Conservation (phyloP, 2,888 invertebrate species). For the Rhabditoides inermis region DNA sequence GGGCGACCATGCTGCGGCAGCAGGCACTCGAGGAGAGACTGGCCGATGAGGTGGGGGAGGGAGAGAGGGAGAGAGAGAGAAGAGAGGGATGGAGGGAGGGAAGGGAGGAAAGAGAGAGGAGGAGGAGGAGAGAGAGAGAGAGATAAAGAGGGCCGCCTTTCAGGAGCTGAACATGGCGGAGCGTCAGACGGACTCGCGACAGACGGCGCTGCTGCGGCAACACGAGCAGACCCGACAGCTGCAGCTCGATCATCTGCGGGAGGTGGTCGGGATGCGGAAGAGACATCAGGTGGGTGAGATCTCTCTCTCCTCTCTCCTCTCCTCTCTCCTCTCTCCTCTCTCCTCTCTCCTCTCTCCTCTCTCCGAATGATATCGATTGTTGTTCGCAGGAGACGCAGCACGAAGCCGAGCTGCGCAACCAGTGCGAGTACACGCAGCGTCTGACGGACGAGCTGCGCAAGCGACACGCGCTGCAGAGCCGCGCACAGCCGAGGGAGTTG, state of each 20-base stretch:
- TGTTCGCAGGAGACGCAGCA: conserved; percentile 61
- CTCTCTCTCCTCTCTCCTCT: too few species aligned
- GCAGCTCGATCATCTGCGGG: conserved; percentile 87
- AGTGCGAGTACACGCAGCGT: conserved; percentile 80
- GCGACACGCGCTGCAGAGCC: conserved; percentile 89
- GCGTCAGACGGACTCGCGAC: conserved; percentile 87
- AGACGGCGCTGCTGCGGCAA: conserved; percentile 82
- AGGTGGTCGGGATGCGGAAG: conserved; percentile 68
- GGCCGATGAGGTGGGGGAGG: conserved; percentile 27
- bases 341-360: too few species aligned
- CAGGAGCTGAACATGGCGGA: conserved; percentile 89
- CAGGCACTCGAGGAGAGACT: conserved; percentile 26
- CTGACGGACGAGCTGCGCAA: conserved; percentile 86
- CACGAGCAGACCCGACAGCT: conserved; percentile 93
- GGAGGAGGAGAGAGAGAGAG: too few species aligned
- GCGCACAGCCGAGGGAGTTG: conserved; percentile 95
- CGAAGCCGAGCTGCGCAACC: conserved; percentile 49
- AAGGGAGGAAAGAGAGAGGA: too few species aligned
- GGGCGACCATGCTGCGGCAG: conserved; percentile 17
- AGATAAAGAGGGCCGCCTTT: too few species aligned
- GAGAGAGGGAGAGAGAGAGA: too few species aligned
- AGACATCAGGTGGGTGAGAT: conserved; percentile 30
- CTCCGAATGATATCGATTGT: too few species aligned
- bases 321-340: too few species aligned
- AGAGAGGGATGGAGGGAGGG: too few species aligned